Percentiles rank a stretch among this genome's conserved stretches.
Conservation (phyloP, 1,140 invertebrate genomes). For the Anthonomus grandis region DNA sequence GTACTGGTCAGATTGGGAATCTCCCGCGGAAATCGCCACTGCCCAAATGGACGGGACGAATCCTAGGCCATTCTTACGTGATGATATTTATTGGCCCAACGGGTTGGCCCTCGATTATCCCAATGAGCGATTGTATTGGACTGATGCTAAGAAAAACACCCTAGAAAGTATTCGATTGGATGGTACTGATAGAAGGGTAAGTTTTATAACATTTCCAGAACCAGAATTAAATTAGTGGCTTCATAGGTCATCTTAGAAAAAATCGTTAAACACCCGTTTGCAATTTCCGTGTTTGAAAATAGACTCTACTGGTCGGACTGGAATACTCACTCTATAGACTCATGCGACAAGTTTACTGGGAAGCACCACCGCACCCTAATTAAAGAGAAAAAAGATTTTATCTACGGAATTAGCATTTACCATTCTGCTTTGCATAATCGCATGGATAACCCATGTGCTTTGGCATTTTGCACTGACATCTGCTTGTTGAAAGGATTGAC, state of each 20-base stretch:
- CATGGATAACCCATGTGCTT: conserved; percentile 66
- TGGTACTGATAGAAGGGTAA: conserved; percentile 60
- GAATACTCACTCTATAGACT: conserved; percentile 60
- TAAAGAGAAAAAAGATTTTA: conserved; percentile 50
- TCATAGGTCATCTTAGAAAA: conserved; percentile 53
- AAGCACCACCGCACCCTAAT: conserved; percentile 57
- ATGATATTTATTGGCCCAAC: conserved; percentile 78
- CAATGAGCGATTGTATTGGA: conserved; percentile 74
- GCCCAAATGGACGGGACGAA: conserved; percentile 80
- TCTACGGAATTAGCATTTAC: conserved; percentile 66
- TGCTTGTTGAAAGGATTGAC: conserved; percentile 68
- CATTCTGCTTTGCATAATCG: conserved; percentile 59
- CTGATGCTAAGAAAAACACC: conserved; percentile 67
- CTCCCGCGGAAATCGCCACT: conserved; percentile 67
- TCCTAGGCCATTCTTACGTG: conserved; percentile 58
- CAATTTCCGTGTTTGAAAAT: conserved; percentile 84
- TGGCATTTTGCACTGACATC: conserved; percentile 69
- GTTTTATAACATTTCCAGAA: background rate
- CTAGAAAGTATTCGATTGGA: conserved; percentile 76
- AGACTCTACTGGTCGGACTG: conserved; percentile 85
- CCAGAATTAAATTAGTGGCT: background rate
- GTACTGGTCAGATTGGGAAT: conserved; percentile 86
- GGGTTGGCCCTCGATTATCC: conserved; percentile 85
- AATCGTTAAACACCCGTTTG: conserved; percentile 71
- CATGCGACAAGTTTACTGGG: conserved; percentile 66